Evolutionary conservation across 30 jellyfish, hydroid and myxozoan species (phyloP).

Genomic region (Aurelia aurita complex sp. Pacific): DNA sequence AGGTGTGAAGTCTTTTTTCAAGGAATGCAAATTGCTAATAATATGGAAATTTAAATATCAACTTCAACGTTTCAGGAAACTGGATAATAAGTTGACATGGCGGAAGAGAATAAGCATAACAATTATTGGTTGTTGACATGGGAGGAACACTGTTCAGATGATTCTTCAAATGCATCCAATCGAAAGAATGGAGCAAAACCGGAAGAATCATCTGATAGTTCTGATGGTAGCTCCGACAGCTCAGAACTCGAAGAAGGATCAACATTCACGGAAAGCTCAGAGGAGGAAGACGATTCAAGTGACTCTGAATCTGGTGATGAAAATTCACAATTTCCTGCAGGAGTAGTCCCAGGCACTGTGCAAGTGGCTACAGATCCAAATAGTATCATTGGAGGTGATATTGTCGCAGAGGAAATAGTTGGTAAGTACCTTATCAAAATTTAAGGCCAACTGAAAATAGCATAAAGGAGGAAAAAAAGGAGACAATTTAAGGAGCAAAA

Average conservation of each 20-base stretch:
- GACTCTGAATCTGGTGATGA: constrained; percentile 72
- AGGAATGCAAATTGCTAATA: too few relatives aligned
- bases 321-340: constrained; percentile 43
- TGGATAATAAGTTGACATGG: constrained; percentile 20
- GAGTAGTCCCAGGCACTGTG: constrained; percentile 44
- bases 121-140: constrained; percentile 57
- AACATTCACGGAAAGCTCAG: constrained; percentile 67
- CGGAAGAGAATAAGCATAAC: constrained; percentile 57
- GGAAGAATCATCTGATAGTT: constrained; percentile 70
- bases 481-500: too few relatives aligned
- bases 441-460: too few relatives aligned
- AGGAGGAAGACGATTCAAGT: constrained; percentile 69
- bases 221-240: constrained; percentile 74
- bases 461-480: too few relatives aligned
- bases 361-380: constrained; percentile 1
- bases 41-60: too few relatives aligned
- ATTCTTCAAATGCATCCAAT: constrained; percentile 47
- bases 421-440: not conserved
- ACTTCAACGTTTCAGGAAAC: not conserved
- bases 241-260: constrained; percentile 71
- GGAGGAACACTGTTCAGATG: constrained; percentile 67
- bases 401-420: constrained; percentile 47
- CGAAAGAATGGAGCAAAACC: constrained; percentile 59
- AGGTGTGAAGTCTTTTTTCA: too few relatives aligned
- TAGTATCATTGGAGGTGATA: constrained; percentile 38